Conservation (phyloP, 2,113 vertebrate species). For the Paedocypris sp. region DNA sequence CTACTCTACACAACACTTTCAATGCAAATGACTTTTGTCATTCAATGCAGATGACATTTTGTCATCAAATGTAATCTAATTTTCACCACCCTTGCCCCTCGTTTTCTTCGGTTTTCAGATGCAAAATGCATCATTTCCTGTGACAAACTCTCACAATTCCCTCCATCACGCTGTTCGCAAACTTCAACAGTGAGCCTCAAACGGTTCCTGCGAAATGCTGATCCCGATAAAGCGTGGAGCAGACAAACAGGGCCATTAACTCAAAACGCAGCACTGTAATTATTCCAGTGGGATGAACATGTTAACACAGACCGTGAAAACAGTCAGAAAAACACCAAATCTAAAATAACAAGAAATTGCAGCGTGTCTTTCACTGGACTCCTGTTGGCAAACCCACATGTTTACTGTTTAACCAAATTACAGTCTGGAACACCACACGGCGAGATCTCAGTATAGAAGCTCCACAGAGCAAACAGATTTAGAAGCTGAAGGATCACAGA, state of each 20-base stretch:
- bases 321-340: not conserved
- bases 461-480: too few relatives aligned
- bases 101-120: not conserved
- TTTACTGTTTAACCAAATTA: conserved; percentile 50
- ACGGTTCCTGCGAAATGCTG: not conserved
- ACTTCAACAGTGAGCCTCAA: not conserved
- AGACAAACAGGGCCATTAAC: conserved; percentile 12
- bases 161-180: not conserved
- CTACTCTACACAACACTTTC: too few relatives aligned
- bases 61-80: too few relatives aligned
- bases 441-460: too few relatives aligned
- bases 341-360: conserved; percentile 35
- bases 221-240: conserved; percentile 20
- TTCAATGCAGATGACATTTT: too few relatives aligned
- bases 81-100: not conserved
- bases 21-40: too few relatives aligned
- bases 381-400: conserved; percentile 30
- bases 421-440: conserved; percentile 28
- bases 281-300: not conserved
- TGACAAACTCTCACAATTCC: conserved; percentile 3
- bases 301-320: not conserved
- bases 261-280: not conserved
- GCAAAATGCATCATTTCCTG: not conserved
- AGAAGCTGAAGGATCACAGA: conserved; percentile 16
- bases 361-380: conserved; percentile 33